A percentile compares a stretch with the other conserved stretches of the same genome.
Conservation (phyloP, 2,797 vertebrate genomes). For the Acanthurus leucopareius region DNA sequence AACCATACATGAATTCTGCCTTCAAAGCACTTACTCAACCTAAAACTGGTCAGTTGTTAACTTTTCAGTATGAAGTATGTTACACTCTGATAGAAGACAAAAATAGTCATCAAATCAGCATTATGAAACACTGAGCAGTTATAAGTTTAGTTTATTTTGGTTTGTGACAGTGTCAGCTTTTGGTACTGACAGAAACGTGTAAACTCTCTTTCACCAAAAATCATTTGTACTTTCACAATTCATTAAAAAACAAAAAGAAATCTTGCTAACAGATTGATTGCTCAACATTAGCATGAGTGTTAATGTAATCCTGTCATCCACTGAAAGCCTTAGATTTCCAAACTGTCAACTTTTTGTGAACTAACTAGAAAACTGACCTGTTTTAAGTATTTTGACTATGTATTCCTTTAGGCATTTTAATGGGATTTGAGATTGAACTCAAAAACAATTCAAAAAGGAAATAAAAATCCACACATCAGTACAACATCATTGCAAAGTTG, state of each 20-base stretch:
- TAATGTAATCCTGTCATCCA: neutral
- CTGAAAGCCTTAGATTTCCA: neutral
- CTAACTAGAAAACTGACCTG: neutral
- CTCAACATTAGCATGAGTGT: conserved; percentile 10
- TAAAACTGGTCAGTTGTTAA: conserved; percentile 9
- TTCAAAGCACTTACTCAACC: conserved; percentile 1
- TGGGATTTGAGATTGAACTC: neutral
- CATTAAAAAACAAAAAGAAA: conserved; percentile 49
- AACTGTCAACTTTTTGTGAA: neutral
- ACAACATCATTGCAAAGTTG: neutral
- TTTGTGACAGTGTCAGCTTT: conserved; percentile 13
- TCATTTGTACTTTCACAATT: conserved; percentile 57
- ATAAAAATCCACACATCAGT: neutral
- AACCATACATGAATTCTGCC: conserved; percentile 15
- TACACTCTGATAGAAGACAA: neutral
- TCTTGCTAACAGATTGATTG: conserved; percentile 45
- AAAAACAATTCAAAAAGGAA: too few species aligned
- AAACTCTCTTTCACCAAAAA: conserved; percentile 4
- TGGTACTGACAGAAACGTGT: conserved; percentile 20
- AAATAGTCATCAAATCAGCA: neutral
- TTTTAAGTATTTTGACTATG: neutral
- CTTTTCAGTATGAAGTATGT: neutral
- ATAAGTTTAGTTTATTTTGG: neutral
- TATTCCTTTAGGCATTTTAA: neutral
- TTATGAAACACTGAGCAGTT: conserved; percentile 8